A percentile compares a stretch with the other conserved stretches of the same genome.
Evolutionary conservation across 2,888 invertebrate genomes (phyloP).

Genomic region (Nudaria mundana): DNA sequence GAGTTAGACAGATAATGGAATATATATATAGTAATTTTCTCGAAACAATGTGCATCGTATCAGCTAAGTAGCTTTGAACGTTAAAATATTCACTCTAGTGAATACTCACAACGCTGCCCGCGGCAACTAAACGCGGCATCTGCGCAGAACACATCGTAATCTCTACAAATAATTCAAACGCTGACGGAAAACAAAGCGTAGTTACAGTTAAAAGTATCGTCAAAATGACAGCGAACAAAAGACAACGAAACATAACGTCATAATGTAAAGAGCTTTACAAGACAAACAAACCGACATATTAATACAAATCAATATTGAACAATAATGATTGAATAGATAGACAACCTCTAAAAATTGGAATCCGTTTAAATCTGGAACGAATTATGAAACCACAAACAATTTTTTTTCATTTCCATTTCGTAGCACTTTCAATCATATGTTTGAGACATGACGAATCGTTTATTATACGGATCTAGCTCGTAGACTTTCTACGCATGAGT

Average conservation of each 20-base stretch:
- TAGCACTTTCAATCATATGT: conserved; percentile 42
- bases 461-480: conserved; percentile 42
- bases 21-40: conserved; percentile 32
- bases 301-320: conserved; percentile 13
- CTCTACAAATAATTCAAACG: conserved; percentile 12
- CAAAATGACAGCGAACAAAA: conserved; percentile 3
- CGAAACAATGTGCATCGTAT: conserved; percentile 31
- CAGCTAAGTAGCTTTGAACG: conserved; percentile 12
- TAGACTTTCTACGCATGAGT: conserved; percentile 65
- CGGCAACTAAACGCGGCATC: conserved; percentile 2
- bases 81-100: conserved; percentile 27
- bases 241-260: conserved; percentile 7
- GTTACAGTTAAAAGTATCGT: conserved; percentile 2
- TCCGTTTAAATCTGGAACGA: conserved; percentile 20
- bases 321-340: conserved; percentile 31
- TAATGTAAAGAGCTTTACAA: conserved; percentile 8
- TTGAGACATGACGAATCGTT: conserved; percentile 47
- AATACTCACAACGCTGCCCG: conserved; percentile 16
- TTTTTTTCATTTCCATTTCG: conserved; percentile 23
- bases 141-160: conserved; percentile 7
- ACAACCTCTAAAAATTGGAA: conserved; percentile 22
- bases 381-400: conserved; percentile 22
- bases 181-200: conserved; percentile 15
- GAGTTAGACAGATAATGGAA: conserved; percentile 30
- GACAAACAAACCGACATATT: conserved; percentile 22